phyloP scores from a whole-genome alignment of 1,140 invertebrate species.

The Aphelinus certus region DNA sequence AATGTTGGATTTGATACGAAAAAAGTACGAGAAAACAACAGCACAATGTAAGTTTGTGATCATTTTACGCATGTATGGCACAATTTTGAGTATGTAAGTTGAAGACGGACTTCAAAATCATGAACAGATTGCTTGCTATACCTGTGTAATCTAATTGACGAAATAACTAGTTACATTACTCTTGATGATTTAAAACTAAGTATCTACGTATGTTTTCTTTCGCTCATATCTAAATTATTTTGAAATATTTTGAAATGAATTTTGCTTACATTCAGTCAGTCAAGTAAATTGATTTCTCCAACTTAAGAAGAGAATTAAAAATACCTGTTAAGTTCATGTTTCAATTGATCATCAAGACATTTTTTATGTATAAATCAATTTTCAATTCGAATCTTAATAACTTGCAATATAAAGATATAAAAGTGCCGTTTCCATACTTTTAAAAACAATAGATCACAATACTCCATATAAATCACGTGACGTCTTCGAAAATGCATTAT shows the following conservation, averaged over 20 bases:
- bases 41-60: slow-evolving; percentile 13
- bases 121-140: neutral
- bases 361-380: slow-evolving; percentile 6
- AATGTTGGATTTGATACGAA: neutral
- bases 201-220: too few relatives aligned
- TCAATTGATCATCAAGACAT: neutral
- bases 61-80: slow-evolving; percentile 35
- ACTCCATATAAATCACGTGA: slow-evolving; percentile 20
- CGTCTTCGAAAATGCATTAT: slow-evolving; percentile 30
- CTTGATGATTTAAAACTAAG: too few relatives aligned
- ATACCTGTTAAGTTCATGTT: neutral
- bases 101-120: slow-evolving; percentile 18
- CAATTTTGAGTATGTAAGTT: slow-evolving; percentile 36
- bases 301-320: slow-evolving; percentile 14
- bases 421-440: slow-evolving; percentile 25
- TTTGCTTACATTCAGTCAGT: slow-evolving; percentile 12
- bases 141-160: too few relatives aligned
- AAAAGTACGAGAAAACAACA: slow-evolving; percentile 3
- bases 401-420: slow-evolving; percentile 30
- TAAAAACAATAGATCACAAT: slow-evolving; percentile 29
- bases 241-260: too few relatives aligned
- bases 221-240: too few relatives aligned
- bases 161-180: too few relatives aligned
- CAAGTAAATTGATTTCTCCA: neutral
- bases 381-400: slow-evolving; percentile 13